Evolutionary conservation across 2,113 vertebrate species (phyloP).

Genomic region (Macroglossus sobrinus): DNA sequence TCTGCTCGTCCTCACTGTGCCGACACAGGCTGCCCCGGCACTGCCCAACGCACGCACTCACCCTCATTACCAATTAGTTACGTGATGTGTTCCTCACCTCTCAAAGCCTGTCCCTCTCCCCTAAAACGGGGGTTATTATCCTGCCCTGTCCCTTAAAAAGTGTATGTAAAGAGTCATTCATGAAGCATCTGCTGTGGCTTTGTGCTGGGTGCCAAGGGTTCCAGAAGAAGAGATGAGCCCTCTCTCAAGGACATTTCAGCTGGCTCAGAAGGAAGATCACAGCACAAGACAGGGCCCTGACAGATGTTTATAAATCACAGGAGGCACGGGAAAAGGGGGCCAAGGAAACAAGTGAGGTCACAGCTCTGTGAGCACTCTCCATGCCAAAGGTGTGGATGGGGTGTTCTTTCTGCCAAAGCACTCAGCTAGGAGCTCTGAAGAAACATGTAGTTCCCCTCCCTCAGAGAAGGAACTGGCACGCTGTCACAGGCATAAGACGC

Average conservation of each 20-base stretch:
- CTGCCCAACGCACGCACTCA: neutral
- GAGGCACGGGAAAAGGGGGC: accelerated
- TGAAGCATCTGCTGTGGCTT: neutral
- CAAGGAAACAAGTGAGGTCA: accelerated
- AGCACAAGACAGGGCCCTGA: neutral
- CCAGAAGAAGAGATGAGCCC: neutral
- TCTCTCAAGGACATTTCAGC: neutral
- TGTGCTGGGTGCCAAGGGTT: neutral
- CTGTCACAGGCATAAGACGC: neutral
- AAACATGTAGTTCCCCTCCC: neutral
- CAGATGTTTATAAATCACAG: neutral
- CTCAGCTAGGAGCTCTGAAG: neutral
- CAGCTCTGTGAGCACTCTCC: neutral
- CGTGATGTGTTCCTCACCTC: neutral
- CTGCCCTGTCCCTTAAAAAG: neutral
- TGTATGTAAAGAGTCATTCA: neutral
- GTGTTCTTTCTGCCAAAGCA: neutral
- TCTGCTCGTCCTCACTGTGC: neutral
- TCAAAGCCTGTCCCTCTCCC: neutral
- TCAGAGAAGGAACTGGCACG: neutral
- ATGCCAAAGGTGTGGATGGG: accelerated
- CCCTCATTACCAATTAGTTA: neutral
- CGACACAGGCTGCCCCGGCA: accelerated
- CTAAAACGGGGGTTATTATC: neutral
- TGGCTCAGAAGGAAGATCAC: neutral